phyloP scores from a whole-genome alignment of 2,888 invertebrate species.

The Sturmia bella region DNA sequence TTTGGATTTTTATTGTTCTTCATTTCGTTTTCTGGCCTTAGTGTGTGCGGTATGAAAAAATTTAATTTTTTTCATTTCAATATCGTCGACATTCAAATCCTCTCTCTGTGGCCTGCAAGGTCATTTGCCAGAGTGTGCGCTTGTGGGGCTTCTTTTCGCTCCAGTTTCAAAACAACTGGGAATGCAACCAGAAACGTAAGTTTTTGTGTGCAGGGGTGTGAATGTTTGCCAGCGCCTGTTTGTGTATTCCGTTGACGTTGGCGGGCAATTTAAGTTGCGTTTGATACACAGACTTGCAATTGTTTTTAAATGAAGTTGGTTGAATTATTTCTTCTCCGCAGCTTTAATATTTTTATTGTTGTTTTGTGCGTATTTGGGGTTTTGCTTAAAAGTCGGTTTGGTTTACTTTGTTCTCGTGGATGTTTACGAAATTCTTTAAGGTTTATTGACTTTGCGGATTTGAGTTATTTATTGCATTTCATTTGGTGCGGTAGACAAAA shows the following conservation, averaged over 20 bases:
- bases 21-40: slow-evolving; percentile 17
- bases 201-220: neutral
- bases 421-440: slow-evolving; percentile 13
- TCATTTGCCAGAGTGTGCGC: slow-evolving; percentile 53
- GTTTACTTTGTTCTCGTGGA: slow-evolving; percentile 11
- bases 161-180: slow-evolving; percentile 4
- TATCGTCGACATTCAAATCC: slow-evolving; percentile 72
- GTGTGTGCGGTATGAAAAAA: neutral
- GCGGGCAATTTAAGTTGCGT: slow-evolving; percentile 23
- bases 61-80: slow-evolving; percentile 7
- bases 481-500: too few species aligned
- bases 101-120: slow-evolving; percentile 73
- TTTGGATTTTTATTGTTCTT: neutral
- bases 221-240: neutral
- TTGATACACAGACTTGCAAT: slow-evolving; percentile 6
- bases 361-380: neutral
- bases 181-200: neutral
- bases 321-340: slow-evolving; percentile 10
- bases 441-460: slow-evolving; percentile 30
- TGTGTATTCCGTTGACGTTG: slow-evolving; percentile 51
- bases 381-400: slow-evolving; percentile 5
- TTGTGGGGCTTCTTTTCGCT: slow-evolving; percentile 42
- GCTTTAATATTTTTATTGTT: neutral
- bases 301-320: neutral
- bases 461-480: too few species aligned